Evolutionary conservation across 23 tunicate genomes (phyloP), one percentile per base, ranked within the genome.

Genomic region (Halocynthia roretzi): DNA sequence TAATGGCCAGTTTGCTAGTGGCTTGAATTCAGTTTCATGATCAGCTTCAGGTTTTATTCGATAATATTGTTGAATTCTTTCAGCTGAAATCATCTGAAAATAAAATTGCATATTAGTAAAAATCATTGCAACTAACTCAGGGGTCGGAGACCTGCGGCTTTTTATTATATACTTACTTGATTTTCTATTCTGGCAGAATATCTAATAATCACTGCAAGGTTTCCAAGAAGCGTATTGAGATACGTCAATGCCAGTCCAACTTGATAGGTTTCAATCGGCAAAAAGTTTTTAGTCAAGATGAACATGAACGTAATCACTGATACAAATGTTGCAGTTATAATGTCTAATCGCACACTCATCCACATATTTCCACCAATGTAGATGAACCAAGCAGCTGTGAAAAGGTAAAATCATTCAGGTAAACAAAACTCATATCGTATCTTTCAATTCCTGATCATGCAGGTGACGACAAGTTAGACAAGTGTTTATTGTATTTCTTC

Each of bases 111-210:
- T 31, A 0, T 31, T 31, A 31, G 44, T 31, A 31, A 31, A 31
- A 31, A 31, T 31, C 44, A n/a, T n/a, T n/a, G n/a, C n/a, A n/a
- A n/a, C n/a, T n/a, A n/a, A n/a, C n/a, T n/a, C n/a, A n/a, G n/a
- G n/a, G n/a, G n/a, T n/a, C n/a, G n/a, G n/a, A n/a, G n/a, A n/a
- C n/a, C n/a, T n/a, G n/a, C n/a, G n/a, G n/a, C n/a, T n/a, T n/a
- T n/a, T n/a, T n/a, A n/a, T n/a, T n/a, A 31, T 31, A 31, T 31
- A 31, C 44, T 31, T 31, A 31, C 44, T 31, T 31, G 2, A 31
- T 31, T 92, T 72, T 94, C 99, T 6, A 86, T 90, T 61, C 85
- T 91, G 7, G 99, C 85, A 58, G 85, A 77, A 69, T 94, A 95
- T 31, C 95, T 62, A 8, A 84, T 77, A 17, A 91, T 85, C 95